Evolutionary conservation across 1,140 invertebrate species (phyloP).

Genomic region (Anagrus nilaparvatae): DNA sequence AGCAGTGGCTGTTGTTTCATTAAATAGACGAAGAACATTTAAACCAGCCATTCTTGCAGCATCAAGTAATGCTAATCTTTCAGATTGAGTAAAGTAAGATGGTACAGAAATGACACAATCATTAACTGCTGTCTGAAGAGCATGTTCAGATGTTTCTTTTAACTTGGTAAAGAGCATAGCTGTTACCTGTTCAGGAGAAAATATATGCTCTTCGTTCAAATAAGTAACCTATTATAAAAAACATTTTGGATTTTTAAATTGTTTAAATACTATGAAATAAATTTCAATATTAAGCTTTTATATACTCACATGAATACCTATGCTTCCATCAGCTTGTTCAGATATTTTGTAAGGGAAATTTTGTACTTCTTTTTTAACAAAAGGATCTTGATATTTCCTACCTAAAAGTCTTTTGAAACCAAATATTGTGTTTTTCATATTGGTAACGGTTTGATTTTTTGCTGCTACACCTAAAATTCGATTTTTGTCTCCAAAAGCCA

Average conservation of each 20-base stretch:
- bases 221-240: conserved; percentile 63
- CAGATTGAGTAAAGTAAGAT: conserved; percentile 87
- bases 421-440: conserved; percentile 93
- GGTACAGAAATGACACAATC: conserved; percentile 98
- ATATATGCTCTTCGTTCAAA: conserved; percentile 72
- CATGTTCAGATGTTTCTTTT: conserved; percentile 79
- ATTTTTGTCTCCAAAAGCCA: conserved; percentile 87
- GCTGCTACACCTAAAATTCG: conserved; percentile 91
- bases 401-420: conserved; percentile 90
- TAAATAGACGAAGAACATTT: conserved; percentile 90
- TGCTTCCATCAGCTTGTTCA: conserved; percentile 56
- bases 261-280: too few relatives aligned
- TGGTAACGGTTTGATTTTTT: conserved; percentile 93
- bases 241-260: too few relatives aligned
- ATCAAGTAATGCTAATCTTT: conserved; percentile 83
- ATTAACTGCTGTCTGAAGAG: conserved; percentile 83
- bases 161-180: conserved; percentile 97
- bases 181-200: conserved; percentile 90
- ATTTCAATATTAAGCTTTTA: too few relatives aligned
- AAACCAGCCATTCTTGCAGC: conserved; percentile 79
- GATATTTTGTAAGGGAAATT: conserved; percentile 66
- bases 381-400: conserved; percentile 74
- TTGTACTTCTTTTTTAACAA: conserved; percentile 69
- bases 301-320: conserved; percentile 60
- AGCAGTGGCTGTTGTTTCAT: conserved; percentile 93